Conservation (phyloP, 2,113 vertebrate species). For the Theropithecus gelada region DNA sequence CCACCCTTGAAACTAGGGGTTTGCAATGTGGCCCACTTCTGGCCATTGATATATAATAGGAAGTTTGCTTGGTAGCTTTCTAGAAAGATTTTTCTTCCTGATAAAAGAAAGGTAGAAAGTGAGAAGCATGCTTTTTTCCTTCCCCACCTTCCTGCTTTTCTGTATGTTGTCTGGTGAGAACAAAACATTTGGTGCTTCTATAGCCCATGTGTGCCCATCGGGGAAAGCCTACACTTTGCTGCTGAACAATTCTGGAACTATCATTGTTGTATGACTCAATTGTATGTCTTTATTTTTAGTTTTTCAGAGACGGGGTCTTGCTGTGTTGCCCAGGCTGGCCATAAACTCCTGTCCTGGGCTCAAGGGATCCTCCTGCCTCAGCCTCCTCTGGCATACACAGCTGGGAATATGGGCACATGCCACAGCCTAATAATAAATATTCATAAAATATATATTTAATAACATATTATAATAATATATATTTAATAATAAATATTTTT, state of each 20-base stretch:
- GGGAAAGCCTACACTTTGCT: not conserved
- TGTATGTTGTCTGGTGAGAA: not conserved
- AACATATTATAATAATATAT: not conserved
- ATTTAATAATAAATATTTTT: not conserved
- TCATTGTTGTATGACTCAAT: not conserved
- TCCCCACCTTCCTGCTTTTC: not conserved
- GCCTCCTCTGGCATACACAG: not conserved
- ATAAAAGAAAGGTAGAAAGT: constrained; percentile 1
- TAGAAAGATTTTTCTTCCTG: constrained; percentile 19
- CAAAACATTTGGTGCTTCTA: not conserved
- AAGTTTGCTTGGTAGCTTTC: not conserved
- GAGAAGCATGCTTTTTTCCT: not conserved
- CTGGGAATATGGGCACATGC: not conserved
- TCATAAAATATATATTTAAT: too few relatives aligned
- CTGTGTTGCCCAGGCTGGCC: not conserved
- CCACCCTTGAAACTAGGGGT: not conserved
- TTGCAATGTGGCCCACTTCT: not conserved
- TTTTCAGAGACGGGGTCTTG: not conserved
- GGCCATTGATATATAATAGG: not conserved
- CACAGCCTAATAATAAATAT: not conserved
- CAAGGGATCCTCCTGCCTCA: not conserved
- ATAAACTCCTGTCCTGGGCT: not conserved
- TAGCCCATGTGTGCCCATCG: not conserved
- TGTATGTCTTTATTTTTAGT: not conserved
- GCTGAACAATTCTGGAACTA: not conserved